Evolutionary conservation across 2,888 invertebrate genomes (phyloP), one percentile per base, ranked within the genome.

Genomic region (Drosophila barbarae): DNA sequence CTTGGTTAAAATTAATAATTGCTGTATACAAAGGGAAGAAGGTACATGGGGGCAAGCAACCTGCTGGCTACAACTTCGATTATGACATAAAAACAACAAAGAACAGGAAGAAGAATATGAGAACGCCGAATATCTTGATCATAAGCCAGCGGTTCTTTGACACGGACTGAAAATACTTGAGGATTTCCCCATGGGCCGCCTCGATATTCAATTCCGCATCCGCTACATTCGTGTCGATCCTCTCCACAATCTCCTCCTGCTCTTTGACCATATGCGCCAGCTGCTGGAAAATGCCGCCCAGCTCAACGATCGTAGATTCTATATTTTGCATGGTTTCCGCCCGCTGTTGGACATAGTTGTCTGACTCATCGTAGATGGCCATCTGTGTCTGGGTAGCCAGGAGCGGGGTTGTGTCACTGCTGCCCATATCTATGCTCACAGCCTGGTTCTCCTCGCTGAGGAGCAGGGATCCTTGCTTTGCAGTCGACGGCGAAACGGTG

Each of bases 301-400:
- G 91, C 90, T 99, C 99, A 13, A 99, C 98, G 84, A 99, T 99
- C 18, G 99, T 99, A 52, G 97, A 96, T 90, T 99, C 99, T 86
- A 99, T 99, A 88, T 96, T 98, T 89, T 99, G 98, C 98, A 99
- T 99, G 1, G 99, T 98, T 89, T 98, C 98, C 38, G 98, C 98
- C 82, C 99, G 92, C 85, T 95, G 95, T 85, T 96, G 95, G 39
- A 98, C 92, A 90, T 98, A 99, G 49, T 94, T 92, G 86, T 98
- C 97, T 51, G 95, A 93, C 89, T 96, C 95, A 90, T 97, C 96
- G 85, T 96, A 94, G 82, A 95, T 91, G 46, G 95, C 91, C 76
- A 94, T 90, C 77, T 95, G 93, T n/a, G 50, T 60, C 68, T 86
- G 87, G 84, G 72, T 50, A 2, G 49, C 88, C 65, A 90, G 88